These are phyloP conservation scores for Macropis europaea DNA, from an alignment of 2,888 invertebrate genomes.

Conservation along the genomic window DNA sequence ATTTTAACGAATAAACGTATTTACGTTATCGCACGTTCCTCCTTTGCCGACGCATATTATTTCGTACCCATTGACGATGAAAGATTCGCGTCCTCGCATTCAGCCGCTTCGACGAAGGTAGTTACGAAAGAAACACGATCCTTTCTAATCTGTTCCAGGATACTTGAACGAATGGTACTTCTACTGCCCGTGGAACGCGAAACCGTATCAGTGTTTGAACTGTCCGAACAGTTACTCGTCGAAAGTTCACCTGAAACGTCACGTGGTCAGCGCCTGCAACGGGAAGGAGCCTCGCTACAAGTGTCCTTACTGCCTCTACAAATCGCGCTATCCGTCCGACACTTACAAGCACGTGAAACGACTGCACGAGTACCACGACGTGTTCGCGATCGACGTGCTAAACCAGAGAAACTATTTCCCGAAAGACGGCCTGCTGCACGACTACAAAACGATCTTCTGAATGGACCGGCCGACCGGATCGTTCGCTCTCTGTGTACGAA, in stretches of 20 bases:
- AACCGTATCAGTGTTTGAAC: slow-evolving; percentile 62
- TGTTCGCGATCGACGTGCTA: slow-evolving; percentile 59
- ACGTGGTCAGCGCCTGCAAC: slow-evolving; percentile 63
- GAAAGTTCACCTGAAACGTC: slow-evolving; percentile 60
- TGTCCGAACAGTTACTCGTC: slow-evolving; percentile 65
- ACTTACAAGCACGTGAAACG: slow-evolving; percentile 69
- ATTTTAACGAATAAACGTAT: too few species aligned
- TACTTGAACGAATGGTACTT: slow-evolving; percentile 25
- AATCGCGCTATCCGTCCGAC: slow-evolving; percentile 59
- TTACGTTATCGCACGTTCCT: too few species aligned
- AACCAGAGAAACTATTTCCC: slow-evolving; percentile 29
- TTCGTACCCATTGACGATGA: too few species aligned
- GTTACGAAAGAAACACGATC: slow-evolving; percentile 19
- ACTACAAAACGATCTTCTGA: background rate
- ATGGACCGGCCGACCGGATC: background rate
- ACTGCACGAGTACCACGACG: slow-evolving; percentile 54
- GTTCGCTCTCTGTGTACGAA: background rate
- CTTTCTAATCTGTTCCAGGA: slow-evolving; percentile 43
- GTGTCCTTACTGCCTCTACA: slow-evolving; percentile 72
- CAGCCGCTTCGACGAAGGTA: too few species aligned
- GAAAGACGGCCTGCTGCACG: slow-evolving; percentile 7
- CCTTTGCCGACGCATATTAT: too few species aligned
- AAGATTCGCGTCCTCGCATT: too few species aligned
- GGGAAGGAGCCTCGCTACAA: slow-evolving; percentile 71
- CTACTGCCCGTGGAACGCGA: slow-evolving; percentile 40